Conservation (phyloP, 2,888 invertebrate genomes). For the Orchesellides sinensis region DNA sequence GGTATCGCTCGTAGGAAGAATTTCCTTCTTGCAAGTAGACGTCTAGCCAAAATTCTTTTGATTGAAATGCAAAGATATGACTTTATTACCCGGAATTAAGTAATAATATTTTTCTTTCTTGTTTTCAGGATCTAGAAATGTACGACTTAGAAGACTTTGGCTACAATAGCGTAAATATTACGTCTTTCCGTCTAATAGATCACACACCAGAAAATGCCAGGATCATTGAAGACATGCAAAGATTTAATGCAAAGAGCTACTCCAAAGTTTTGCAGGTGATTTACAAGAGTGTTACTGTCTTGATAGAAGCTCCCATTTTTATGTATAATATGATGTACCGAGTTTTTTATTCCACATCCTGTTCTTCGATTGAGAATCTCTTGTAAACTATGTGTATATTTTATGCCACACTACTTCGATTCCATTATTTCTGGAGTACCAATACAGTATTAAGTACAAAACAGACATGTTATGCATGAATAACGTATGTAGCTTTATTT, state of each 20-base stretch:
- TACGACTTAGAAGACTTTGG: constrained; percentile 94
- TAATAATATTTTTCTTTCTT: no score
- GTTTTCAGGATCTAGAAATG: constrained; percentile 87
- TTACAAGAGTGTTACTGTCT: neutral
- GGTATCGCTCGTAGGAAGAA: no score
- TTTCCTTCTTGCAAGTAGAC: no score
- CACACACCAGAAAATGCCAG: constrained; percentile 84
- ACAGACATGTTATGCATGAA: constrained; percentile 4
- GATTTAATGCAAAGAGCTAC: constrained; percentile 90
- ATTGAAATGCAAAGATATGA: neutral
- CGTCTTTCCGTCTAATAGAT: constrained; percentile 93
- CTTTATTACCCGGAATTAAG: no score
- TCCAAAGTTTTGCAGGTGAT: constrained; percentile 81
- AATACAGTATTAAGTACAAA: constrained; percentile 18
- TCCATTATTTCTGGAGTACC: neutral
- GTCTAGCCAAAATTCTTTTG: no score
- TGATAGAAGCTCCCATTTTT: neutral
- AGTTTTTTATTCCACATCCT: constrained; percentile 14
- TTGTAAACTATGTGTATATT: no score
- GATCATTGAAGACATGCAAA: constrained; percentile 89
- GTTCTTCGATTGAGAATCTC: constrained; percentile 5
- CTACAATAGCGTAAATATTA: constrained; percentile 96
- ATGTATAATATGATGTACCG: constrained; percentile 1
- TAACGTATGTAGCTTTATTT: no score
- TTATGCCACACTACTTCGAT: neutral